These are phyloP conservation scores for Eurois occulta DNA, from an alignment of 2,888 invertebrate species.

Conservation along the genomic window DNA sequence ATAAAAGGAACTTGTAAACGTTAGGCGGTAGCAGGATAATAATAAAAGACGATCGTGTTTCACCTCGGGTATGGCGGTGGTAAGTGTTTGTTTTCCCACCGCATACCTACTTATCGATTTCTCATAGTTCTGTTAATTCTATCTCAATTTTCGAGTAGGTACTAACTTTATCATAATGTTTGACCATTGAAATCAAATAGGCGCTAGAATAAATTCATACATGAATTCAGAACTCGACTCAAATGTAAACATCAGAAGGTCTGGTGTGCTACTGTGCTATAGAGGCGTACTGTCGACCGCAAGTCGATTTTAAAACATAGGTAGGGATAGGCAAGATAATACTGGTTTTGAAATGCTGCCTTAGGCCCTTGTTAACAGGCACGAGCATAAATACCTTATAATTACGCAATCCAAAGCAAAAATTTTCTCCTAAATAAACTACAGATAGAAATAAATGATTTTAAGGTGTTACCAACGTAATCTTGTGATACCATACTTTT, in stretches of 20 bases:
- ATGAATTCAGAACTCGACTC: slow-evolving; percentile 8
- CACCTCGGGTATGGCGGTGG: slow-evolving; percentile 12
- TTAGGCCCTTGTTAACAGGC: neutral
- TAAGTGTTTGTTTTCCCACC: slow-evolving; percentile 6
- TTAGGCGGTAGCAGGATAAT: neutral
- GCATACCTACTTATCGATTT: neutral
- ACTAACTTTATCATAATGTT: neutral
- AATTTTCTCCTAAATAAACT: neutral
- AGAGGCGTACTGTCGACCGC: neutral
- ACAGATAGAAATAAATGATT: neutral
- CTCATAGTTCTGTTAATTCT: neutral
- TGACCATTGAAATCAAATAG: neutral
- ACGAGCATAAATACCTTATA: neutral
- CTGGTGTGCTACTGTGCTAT: too few relatives aligned
- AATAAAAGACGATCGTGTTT: slow-evolving; percentile 23
- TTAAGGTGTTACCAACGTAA: neutral
- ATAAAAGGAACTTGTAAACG: neutral
- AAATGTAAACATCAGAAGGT: neutral
- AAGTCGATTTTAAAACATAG: neutral
- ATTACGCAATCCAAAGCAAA: neutral
- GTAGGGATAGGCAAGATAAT: neutral
- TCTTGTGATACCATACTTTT: neutral
- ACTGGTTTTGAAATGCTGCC: neutral
- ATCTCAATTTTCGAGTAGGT: neutral
- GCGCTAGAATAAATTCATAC: neutral